Percentiles rank a stretch among this genome's conserved stretches.
Evolutionary conservation across 2,797 vertebrate species (phyloP).

Genomic region (Pangasius krempfi): DNA sequence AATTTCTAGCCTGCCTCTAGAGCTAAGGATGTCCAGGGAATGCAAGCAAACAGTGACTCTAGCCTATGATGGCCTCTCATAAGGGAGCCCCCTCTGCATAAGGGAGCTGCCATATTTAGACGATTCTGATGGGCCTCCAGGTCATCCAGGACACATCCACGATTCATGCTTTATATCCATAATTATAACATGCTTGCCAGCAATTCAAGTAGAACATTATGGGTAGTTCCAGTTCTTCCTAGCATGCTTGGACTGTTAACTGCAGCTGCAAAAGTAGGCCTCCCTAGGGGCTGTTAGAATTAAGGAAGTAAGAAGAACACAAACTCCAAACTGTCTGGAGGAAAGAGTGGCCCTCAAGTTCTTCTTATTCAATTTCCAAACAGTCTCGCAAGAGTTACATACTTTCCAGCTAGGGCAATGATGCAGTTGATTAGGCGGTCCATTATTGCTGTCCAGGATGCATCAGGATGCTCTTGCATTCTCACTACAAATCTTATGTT

Average conservation of each 20-base stretch:
- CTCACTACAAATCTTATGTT: background rate
- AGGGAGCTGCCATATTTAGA: background rate
- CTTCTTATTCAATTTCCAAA: background rate
- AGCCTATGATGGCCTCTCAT: background rate
- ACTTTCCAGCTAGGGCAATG: background rate
- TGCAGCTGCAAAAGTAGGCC: background rate
- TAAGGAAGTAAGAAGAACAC: background rate
- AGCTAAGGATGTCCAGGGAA: too few species aligned
- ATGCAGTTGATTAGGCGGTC: background rate
- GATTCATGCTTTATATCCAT: background rate
- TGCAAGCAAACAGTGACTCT: background rate
- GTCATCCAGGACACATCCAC: background rate
- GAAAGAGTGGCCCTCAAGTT: background rate
- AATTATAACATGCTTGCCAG: background rate
- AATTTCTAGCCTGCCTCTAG: too few species aligned
- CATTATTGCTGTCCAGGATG: background rate
- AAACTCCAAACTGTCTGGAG: background rate
- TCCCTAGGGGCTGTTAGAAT: background rate
- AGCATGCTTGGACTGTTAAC: background rate
- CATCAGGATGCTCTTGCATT: background rate
- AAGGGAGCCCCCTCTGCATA: too few species aligned
- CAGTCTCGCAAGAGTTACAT: background rate
- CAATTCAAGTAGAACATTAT: background rate
- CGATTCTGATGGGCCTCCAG: too few species aligned
- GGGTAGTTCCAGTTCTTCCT: background rate